These are phyloP conservation scores for Anaspis maculata DNA, from an alignment of 2,888 invertebrate species.

Conservation along the genomic window DNA sequence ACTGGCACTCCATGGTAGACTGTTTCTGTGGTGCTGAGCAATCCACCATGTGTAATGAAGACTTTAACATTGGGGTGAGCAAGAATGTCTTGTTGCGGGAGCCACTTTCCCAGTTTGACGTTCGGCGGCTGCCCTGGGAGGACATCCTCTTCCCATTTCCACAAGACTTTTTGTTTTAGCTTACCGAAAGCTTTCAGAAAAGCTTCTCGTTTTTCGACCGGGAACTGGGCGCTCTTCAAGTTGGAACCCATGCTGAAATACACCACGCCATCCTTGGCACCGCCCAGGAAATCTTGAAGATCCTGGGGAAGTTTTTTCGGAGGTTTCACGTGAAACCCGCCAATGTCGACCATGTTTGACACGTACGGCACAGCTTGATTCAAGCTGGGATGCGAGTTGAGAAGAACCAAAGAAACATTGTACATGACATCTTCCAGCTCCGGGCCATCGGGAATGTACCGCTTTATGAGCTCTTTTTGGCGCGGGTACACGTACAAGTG, in stretches of 20 bases:
- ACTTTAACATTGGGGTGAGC: too few relatives aligned
- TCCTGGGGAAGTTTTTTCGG: constrained; percentile 36
- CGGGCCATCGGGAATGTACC: constrained; percentile 24
- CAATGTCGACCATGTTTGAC: constrained; percentile 50
- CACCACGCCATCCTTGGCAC: too few relatives aligned
- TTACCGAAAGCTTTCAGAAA: constrained; percentile 51
- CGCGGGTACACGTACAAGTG: constrained; percentile 10
- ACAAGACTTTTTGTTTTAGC: constrained; percentile 47
- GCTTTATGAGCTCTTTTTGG: constrained; percentile 22
- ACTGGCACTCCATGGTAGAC: too few relatives aligned
- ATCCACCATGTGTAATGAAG: too few relatives aligned
- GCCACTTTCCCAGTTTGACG: too few relatives aligned
- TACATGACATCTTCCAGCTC: constrained; percentile 22
- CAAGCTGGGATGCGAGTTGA: too few relatives aligned
- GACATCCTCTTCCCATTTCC: constrained; percentile 45
- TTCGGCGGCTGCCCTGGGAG: constrained; percentile 35
- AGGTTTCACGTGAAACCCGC: too few relatives aligned
- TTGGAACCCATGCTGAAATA: too few relatives aligned
- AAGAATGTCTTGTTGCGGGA: too few relatives aligned
- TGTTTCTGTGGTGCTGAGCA: too few relatives aligned
- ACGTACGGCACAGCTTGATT: constrained; percentile 44
- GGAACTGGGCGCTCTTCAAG: constrained; percentile 49
- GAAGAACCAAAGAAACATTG: too few relatives aligned
- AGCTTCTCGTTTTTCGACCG: constrained; percentile 43
- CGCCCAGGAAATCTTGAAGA: constrained; percentile 43